Base-by-base conservation (phyloP, 2,888 invertebrate species). In the Metacarcinus magister region DNA sequence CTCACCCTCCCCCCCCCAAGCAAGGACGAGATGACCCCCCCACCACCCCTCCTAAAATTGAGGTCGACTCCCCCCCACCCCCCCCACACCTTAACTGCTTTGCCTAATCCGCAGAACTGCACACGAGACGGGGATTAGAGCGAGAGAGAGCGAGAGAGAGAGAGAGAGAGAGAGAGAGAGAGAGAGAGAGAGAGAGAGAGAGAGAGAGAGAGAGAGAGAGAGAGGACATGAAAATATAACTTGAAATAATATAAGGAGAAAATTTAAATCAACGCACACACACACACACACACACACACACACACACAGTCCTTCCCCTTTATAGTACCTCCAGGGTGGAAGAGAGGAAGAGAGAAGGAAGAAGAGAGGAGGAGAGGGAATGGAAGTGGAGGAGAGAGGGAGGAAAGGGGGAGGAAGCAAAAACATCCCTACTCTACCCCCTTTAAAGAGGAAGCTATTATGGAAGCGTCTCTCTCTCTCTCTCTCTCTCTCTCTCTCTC, bases 131-230 rank as follows among this genome's bases (percentile, higher is more conserved):
- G 32, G 28, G 82, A 82, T 82, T 82, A 82, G 82, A 82, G 82
- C 32, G 82, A 82, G 82, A 28, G 82, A 82, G 82, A 82, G 82
- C 32, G 82, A 82, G 82, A 82, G 82, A 82, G 82, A 82, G 82
- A 82, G 82, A 82, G 82, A 82, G 82, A 82, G 82, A 82, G 82
- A 82, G 82, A 82, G 82, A 82, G 82, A 67, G 67, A 67, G 67
- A 67, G 67, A 67, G 67, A 23, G 23, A 23, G 23, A 23, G 23
- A 23, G 67, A 67, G 67, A 67, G 67, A 67, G 67, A 67, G 67
- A 67, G 67, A 67, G 67, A 67, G 23, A 67, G 67, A 23, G 60
- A 23, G 19, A 67, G 60, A 67, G 16, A 67, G 19, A 54, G 54
- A 39, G 39, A 39, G 39, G 39, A 39, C 39, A 48, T n/a, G 67